Evolutionary conservation across 2,797 vertebrate species (phyloP).

Genomic region (Parotocinclus haroldoi): DNA sequence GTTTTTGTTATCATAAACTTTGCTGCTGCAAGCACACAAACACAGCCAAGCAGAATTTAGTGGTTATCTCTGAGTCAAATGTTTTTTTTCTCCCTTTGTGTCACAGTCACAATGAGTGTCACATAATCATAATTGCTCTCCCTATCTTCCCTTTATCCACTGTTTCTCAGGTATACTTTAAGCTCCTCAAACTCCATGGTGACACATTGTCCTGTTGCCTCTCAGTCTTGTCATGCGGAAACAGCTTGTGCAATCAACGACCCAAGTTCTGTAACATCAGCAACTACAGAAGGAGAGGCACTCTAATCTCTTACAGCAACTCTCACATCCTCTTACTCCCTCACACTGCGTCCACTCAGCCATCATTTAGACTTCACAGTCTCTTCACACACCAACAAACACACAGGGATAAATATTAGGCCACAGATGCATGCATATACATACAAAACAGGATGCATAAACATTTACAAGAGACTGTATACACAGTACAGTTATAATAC

Average conservation of each 20-base stretch:
- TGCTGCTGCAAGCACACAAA: too few species aligned
- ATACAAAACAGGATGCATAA: not conserved
- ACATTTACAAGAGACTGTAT: too few species aligned
- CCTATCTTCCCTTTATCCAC: conserved; percentile 8
- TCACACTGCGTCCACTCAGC: conserved; percentile 37
- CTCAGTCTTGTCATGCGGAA: conserved; percentile 56
- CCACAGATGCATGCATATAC: not conserved
- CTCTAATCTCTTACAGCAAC: conserved; percentile 22
- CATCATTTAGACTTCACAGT: not conserved
- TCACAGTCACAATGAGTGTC: too few species aligned
- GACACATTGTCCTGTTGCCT: conserved; percentile 38
- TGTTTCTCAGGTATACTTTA: conserved; percentile 44
- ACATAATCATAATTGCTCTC: conserved; percentile 19
- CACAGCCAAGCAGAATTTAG: conserved; percentile 3
- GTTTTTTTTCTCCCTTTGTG: too few species aligned
- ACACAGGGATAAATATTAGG: not conserved
- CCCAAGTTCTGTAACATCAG: conserved; percentile 35
- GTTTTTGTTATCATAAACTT: too few species aligned
- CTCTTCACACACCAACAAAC: conserved; percentile 2
- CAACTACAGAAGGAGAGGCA: conserved; percentile 23
- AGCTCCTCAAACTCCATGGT: conserved; percentile 36
- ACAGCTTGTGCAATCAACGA: conserved; percentile 33
- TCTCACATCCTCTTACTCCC: conserved; percentile 26
- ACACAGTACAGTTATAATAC: too few species aligned
- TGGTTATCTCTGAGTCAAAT: not conserved